Evolutionary conservation across 1,140 invertebrate species (phyloP).

Genomic region (Glomeris maerens): DNA sequence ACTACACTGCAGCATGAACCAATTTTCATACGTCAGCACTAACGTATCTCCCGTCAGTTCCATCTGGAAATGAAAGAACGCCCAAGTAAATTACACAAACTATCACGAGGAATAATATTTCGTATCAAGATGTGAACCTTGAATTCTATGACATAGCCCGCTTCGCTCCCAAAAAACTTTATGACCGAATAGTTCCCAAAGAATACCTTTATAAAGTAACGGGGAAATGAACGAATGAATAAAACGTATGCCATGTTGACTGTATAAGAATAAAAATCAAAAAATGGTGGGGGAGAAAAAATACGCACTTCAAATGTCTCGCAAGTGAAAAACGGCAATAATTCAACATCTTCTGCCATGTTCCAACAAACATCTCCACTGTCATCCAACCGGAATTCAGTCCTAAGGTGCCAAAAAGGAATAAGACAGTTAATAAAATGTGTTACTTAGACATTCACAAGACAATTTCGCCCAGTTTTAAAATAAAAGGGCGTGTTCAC

Average conservation of each 20-base stretch:
- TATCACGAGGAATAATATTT: conserved; percentile 3
- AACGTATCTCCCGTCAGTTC: conserved; percentile 38
- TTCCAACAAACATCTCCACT: conserved; percentile 49
- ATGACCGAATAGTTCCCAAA: conserved; percentile 21
- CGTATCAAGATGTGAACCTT: conserved; percentile 30
- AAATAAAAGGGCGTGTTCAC: conserved; percentile 8
- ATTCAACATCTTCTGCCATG: conserved; percentile 39
- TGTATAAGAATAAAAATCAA: conserved; percentile 1
- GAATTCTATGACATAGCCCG: conserved; percentile 50
- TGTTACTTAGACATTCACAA: conserved; percentile 2
- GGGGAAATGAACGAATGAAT: not conserved
- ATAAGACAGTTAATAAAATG: conserved; percentile 10
- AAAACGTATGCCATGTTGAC: too few species aligned
- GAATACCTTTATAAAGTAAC: conserved; percentile 14
- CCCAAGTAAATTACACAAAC: not conserved
- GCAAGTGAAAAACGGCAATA: conserved; percentile 45
- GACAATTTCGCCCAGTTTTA: not conserved
- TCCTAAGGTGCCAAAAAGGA: conserved; percentile 31
- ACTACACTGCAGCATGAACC: conserved; percentile 47
- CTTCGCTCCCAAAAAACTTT: conserved; percentile 42
- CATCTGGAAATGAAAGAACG: conserved; percentile 23
- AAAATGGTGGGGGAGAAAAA: conserved; percentile 24
- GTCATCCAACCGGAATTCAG: conserved; percentile 47
- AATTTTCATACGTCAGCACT: conserved; percentile 43
- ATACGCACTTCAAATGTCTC: conserved; percentile 46